A percentile compares a stretch with the other conserved stretches of the same genome.
Evolutionary conservation across 92 coral and sea anemone genomes (phyloP).

Genomic region (Palythoa grandiflora): DNA sequence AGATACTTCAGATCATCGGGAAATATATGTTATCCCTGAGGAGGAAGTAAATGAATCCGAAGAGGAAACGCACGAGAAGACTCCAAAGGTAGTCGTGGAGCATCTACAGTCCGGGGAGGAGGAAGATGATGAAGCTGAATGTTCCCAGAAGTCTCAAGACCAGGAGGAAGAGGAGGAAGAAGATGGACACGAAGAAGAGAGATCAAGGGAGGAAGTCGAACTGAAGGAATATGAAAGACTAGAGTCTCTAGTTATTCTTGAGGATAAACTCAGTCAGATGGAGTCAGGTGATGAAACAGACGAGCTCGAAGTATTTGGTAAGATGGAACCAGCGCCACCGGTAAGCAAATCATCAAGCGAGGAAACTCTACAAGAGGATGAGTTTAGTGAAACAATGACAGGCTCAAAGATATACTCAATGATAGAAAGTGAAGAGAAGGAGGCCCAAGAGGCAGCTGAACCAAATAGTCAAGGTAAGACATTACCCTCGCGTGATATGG

Average conservation of each 20-base stretch:
- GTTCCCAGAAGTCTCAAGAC: constrained; percentile 22
- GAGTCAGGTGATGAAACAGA: constrained; percentile 83
- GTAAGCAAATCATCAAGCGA: constrained; percentile 69
- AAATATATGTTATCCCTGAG: constrained; percentile 89
- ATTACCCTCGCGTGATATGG: constrained; percentile 11
- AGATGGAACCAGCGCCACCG: constrained; percentile 62
- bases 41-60: constrained; percentile 74
- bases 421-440: constrained; percentile 30
- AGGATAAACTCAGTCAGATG: constrained; percentile 91
- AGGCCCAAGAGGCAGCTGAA: constrained; percentile 54
- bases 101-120: not conserved
- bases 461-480: not conserved
- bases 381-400: constrained; percentile 70
- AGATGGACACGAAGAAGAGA: constrained; percentile 71
- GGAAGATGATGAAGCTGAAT: constrained; percentile 66
- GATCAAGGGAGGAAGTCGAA: constrained; percentile 61
- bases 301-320: constrained; percentile 57
- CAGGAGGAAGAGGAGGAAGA: constrained; percentile 51
- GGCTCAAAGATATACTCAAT: constrained; percentile 58
- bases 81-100: constrained; percentile 34
- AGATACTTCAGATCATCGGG: constrained; percentile 81
- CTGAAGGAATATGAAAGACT: constrained; percentile 91
- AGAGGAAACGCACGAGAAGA: constrained; percentile 52
- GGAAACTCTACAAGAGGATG: constrained; percentile 79
- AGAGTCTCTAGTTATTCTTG: constrained; percentile 87